phyloP scores from a whole-genome alignment of 2,797 vertebrate genomes.

The Fratercula arctica region DNA sequence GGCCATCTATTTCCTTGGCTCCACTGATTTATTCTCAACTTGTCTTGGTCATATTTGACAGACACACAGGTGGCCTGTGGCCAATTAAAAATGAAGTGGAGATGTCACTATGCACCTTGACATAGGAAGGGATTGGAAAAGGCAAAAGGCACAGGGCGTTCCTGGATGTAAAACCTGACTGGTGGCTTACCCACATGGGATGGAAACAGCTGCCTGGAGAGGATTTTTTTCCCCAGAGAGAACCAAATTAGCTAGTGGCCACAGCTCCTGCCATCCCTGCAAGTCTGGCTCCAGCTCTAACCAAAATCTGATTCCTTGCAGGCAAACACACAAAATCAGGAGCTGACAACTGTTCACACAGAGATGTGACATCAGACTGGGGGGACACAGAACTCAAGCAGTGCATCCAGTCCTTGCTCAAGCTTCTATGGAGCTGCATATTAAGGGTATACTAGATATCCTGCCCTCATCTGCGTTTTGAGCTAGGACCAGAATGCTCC shows the following conservation, averaged over 20 bases:
- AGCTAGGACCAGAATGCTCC: background rate
- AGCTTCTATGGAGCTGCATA: background rate
- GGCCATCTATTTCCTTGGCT: background rate
- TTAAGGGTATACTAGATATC: background rate
- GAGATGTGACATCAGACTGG: background rate
- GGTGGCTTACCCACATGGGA: background rate
- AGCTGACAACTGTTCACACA: background rate
- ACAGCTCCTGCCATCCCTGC: background rate
- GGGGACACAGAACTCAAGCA: background rate
- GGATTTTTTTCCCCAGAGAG: background rate
- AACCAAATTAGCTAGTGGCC: background rate
- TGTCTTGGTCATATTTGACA: background rate
- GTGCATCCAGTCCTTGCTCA: background rate
- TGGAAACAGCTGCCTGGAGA: background rate
- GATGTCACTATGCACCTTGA: background rate
- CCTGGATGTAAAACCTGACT: background rate
- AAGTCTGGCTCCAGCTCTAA: background rate
- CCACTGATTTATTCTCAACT: background rate
- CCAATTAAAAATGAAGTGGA: background rate
- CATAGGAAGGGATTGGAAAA: background rate
- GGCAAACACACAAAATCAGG: background rate
- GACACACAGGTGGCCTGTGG: background rate
- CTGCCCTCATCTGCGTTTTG: background rate
- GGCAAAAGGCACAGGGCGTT: background rate
- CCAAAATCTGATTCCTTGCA: background rate